These are phyloP conservation scores for Drosophila pruinosa DNA, from an alignment of 1,140 invertebrate genomes.

Conservation along the genomic window DNA sequence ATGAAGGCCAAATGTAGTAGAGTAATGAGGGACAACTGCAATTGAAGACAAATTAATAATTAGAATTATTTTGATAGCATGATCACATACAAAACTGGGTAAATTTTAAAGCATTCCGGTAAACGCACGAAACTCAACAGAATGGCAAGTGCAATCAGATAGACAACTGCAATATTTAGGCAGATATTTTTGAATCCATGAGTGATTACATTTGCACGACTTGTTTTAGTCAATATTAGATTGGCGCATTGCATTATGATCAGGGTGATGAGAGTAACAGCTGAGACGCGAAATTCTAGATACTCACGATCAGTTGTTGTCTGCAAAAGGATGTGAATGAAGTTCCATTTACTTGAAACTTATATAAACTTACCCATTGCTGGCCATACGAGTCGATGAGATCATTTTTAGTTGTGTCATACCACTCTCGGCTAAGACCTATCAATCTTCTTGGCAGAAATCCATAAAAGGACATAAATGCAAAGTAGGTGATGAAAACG, in stretches of 20 bases:
- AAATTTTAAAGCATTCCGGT: background rate
- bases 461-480: constrained; percentile 41
- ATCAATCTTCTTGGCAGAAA: constrained; percentile 38
- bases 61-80: no score
- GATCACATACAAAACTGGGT: background rate
- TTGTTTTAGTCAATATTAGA: constrained; percentile 44
- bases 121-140: background rate
- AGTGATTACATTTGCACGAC: constrained; percentile 31
- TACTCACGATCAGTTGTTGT: background rate
- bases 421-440: constrained; percentile 7
- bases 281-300: constrained; percentile 14
- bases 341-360: background rate
- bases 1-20: constrained; percentile 22
- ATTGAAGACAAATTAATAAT: no score
- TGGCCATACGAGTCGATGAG: constrained; percentile 53
- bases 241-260: constrained; percentile 52
- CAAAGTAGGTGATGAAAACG: constrained; percentile 39
- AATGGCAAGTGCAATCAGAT: constrained; percentile 14
- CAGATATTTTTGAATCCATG: constrained; percentile 47
- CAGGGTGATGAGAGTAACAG: constrained; percentile 21
- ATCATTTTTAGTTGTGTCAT: constrained; percentile 25
- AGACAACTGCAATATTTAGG: constrained; percentile 14
- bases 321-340: no score
- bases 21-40: constrained; percentile 6
- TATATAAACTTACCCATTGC: constrained; percentile 61